phyloP scores from a whole-genome alignment of 2,797 vertebrate genomes.

The Oophaga sylvatica region DNA sequence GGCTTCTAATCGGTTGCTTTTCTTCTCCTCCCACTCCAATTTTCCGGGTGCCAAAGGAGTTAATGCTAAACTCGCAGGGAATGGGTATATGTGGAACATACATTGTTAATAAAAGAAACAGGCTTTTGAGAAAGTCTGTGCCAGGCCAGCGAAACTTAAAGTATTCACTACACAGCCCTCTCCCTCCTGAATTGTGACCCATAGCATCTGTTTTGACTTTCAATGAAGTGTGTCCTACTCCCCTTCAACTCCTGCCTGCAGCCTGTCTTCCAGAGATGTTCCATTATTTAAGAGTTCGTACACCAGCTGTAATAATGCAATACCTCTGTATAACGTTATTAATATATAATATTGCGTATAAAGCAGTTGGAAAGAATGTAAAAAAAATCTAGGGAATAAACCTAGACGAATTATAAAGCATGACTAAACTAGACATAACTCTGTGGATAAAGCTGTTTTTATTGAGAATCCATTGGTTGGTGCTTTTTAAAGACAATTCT shows the following conservation, averaged over 20 bases:
- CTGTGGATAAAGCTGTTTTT: background rate
- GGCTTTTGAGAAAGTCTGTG: slow-evolving; percentile 18
- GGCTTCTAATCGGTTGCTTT: background rate
- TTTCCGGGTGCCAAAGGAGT: background rate
- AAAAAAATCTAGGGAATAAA: background rate
- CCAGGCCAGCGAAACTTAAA: slow-evolving; percentile 1
- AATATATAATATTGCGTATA: slow-evolving; percentile 18
- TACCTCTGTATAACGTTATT: slow-evolving; percentile 19
- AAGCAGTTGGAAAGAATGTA: background rate
- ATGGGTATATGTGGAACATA: slow-evolving; percentile 21
- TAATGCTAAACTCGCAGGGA: background rate
- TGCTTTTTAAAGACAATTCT: background rate
- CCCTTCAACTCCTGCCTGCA: slow-evolving; percentile 14
- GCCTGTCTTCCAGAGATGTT: slow-evolving; percentile 33
- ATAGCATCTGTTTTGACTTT: slow-evolving; percentile 38
- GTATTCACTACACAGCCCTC: slow-evolving; percentile 9
- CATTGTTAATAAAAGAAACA: slow-evolving; percentile 25
- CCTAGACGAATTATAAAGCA: background rate
- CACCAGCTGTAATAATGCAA: slow-evolving; percentile 29
- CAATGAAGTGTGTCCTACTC: slow-evolving; percentile 19
- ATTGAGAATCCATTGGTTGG: background rate
- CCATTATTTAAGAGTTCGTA: slow-evolving; percentile 29
- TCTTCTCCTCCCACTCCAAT: background rate
- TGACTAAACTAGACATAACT: background rate
- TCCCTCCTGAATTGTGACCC: slow-evolving; percentile 22